Evolutionary conservation across 1,140 invertebrate genomes (phyloP), one percentile per base, ranked within the genome.

Genomic region (Hypothenemus hampei): DNA sequence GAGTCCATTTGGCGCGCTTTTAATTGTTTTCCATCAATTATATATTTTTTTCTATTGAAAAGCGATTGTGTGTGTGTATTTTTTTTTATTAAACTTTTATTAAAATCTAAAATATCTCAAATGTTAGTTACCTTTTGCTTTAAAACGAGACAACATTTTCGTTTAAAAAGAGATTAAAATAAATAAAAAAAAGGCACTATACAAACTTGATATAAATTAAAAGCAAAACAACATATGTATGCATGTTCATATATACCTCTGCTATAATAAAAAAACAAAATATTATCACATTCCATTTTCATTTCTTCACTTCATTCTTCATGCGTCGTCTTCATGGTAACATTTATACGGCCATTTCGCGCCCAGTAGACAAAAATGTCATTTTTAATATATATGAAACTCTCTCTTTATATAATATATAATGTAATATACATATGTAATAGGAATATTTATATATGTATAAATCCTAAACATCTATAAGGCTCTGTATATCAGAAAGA

Each of bases 121-220:
- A n/a, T n/a, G n/a, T n/a, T n/a, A n/a, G n/a, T n/a, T n/a, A n/a
- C n/a, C n/a, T n/a, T n/a, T n/a, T n/a, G n/a, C n/a, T n/a, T n/a
- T n/a, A n/a, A n/a, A n/a, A n/a, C n/a, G n/a, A n/a, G n/a, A n/a
- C n/a, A n/a, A n/a, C n/a, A n/a, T n/a, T n/a, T n/a, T n/a, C n/a
- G n/a, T n/a, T n/a, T n/a, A n/a, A n/a, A n/a, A n/a, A n/a, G n/a
- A 64, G 44, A 50, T 48, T 51, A 55, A 64, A 65, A 65, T 65
- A 65, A 65, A 65, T 65, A 63, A 65, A 65, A 65, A 64, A n/a
- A n/a, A n/a, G 64, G 64, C 64, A 65, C 64, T 65, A 64, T 65
- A 62, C 58, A 65, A 60, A 55, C 55, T 57, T 51, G 48, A 58
- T 65, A n/a, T 60, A 59, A 61, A 61, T 56, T 58, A 61, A 63